A percentile compares a stretch with the other conserved stretches of the same genome.
These are phyloP conservation scores for Ctenochaetus hawaiiensis DNA, from an alignment of 2,797 vertebrate species.

Conservation along the genomic window DNA sequence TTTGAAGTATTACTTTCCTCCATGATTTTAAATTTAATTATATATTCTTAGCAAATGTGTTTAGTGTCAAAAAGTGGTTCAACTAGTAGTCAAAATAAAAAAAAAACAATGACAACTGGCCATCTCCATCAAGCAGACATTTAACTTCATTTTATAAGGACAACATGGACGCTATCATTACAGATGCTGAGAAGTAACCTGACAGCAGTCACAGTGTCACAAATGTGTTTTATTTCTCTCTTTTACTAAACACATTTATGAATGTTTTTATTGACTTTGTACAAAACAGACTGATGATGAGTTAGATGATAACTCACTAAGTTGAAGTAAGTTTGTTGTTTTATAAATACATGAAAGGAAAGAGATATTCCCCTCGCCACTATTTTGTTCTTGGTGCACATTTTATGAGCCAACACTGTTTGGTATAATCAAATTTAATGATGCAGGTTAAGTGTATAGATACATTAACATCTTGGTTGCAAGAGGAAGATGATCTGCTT, in stretches of 20 bases:
- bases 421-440: constrained; percentile 37
- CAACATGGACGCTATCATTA: not conserved
- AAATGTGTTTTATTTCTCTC: not conserved
- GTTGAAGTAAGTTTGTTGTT: constrained; percentile 17
- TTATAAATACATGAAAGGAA: constrained; percentile 6
- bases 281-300: not conserved
- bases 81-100: not conserved
- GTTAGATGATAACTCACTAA: constrained; percentile 30
- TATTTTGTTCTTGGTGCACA: constrained; percentile 27
- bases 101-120: not conserved
- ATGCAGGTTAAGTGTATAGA: constrained; percentile 1
- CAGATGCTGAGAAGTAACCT: constrained; percentile 5
- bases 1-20: too few relatives aligned
- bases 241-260: constrained; percentile 19
- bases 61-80: not conserved
- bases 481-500: constrained; percentile 14
- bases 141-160: not conserved
- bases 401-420: not conserved
- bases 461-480: not conserved
- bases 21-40: not conserved
- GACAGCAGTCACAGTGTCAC: not conserved
- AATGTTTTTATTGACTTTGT: constrained; percentile 1
- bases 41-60: not conserved
- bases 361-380: constrained; percentile 17
- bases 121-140: not conserved